Evolutionary conservation across 2,113 vertebrate species (phyloP).

Genomic region (Paratilapia polleni): DNA sequence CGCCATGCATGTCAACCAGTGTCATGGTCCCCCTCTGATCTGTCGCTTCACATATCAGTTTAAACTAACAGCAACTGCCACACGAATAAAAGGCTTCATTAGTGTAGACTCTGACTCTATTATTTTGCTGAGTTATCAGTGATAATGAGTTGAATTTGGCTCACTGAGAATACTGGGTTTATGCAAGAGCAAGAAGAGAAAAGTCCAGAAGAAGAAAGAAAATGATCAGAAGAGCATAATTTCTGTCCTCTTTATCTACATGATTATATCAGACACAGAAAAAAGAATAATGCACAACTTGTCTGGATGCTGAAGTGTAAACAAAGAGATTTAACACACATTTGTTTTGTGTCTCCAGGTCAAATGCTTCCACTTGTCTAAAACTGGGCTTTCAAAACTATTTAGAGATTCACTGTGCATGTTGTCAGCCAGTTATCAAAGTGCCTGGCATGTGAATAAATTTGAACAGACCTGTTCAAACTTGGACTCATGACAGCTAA

Average conservation of each 20-base stretch:
- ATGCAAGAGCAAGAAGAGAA: neutral
- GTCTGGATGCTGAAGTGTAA: neutral
- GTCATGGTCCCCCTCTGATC: conserved; percentile 57
- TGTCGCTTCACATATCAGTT: neutral
- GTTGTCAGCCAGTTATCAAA: neutral
- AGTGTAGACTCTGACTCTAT: neutral
- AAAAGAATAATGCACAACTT: accelerated
- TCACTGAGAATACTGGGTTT: neutral
- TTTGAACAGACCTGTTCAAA: neutral
- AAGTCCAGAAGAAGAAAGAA: neutral
- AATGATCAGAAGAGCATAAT: neutral
- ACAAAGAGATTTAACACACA: neutral
- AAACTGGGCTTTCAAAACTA: neutral
- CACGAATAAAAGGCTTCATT: neutral
- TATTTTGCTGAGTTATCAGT: neutral
- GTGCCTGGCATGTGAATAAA: neutral
- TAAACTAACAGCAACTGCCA: neutral
- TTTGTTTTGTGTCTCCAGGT: neutral
- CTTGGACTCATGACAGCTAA: neutral
- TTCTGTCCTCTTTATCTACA: neutral
- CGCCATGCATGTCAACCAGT: conserved; percentile 16
- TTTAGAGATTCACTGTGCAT: neutral
- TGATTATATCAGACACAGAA: neutral
- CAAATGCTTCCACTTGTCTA: accelerated
- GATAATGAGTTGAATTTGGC: neutral